Percentiles rank a stretch among this genome's conserved stretches.
These are phyloP conservation scores for Crotalus horridus DNA, from an alignment of 2,113 vertebrate genomes.

Conservation along the genomic window DNA sequence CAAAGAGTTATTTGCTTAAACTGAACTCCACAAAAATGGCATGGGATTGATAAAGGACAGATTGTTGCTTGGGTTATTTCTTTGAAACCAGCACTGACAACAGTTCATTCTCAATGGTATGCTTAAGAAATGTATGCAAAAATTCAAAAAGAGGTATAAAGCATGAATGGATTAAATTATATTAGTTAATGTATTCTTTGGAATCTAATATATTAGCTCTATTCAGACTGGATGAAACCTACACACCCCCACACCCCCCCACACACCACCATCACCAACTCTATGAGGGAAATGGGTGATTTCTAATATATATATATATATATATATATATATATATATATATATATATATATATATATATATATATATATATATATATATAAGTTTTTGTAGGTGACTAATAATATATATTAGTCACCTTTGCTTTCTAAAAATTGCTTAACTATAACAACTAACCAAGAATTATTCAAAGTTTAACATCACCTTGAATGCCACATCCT, in stretches of 20 bases:
- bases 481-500: background rate
- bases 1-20: background rate
- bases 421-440: background rate
- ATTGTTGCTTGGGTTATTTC: slow-evolving; percentile 19
- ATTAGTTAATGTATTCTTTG: background rate
- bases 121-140: background rate
- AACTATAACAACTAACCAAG: background rate
- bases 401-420: background rate
- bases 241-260: too few species aligned
- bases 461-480: background rate
- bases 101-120: slow-evolving; percentile 1
- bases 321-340: too few species aligned
- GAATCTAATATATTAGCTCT: background rate
- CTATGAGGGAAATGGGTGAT: background rate
- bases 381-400: background rate
- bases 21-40: slow-evolving; percentile 10
- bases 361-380: background rate
- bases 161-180: background rate
- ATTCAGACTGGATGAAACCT: background rate
- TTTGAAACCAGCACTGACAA: slow-evolving; percentile 25
- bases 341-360: background rate
- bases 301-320: background rate
- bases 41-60: slow-evolving; percentile 34
- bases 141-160: background rate
- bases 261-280: background rate